Base-by-base conservation (phyloP, 1,140 invertebrate species). In the Meloidogyne chitwoodi region DNA sequence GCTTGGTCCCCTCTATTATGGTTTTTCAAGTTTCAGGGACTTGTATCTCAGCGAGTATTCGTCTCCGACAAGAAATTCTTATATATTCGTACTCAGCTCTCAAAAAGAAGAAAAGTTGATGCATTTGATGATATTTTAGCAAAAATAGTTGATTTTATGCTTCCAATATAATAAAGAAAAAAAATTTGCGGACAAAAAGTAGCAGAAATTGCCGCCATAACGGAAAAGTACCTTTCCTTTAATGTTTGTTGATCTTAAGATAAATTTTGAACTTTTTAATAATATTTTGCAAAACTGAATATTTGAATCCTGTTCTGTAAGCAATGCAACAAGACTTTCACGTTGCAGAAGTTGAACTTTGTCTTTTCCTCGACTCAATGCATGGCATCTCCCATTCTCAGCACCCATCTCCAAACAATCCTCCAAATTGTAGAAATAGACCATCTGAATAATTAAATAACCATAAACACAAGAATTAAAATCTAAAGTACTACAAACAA, bases 361-460 rank as follows among this genome's bases (percentile, higher is more conserved):
- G 8, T 86, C 79, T 29, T 44, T 48, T 10, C 84, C 85, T 29
- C 84, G 34, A 12, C 64, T 78, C 12, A 85, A 31, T 31, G 69
- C 81, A 41, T 84, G 76, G 56, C 81, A 86, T 66, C 79, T 64
- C 6, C 84, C 83, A 2, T 72, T 82, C 64, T 80, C 82, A 24
- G 74, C 75, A 4, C 81, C 83, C 66, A 68, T 74, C 62, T 86
- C 83, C 1, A 80, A 44, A 48, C 77, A 86, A 62, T 71, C 70
- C 22, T 84, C 78, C 26, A 80, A 77, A 61, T 86, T 78, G 48
- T 86, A 86, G 70, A 86, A 86, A 71, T 87, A 79, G 12, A 86
- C 77, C 83, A 85, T 86, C 81, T 85, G 44, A 61, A 84, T 14
- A 31, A 74, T 34, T 63, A 10, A 10, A 67, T 24, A 31, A 11